Evolutionary conservation across 2,113 vertebrate species (phyloP).

Genomic region (Indri indri): DNA sequence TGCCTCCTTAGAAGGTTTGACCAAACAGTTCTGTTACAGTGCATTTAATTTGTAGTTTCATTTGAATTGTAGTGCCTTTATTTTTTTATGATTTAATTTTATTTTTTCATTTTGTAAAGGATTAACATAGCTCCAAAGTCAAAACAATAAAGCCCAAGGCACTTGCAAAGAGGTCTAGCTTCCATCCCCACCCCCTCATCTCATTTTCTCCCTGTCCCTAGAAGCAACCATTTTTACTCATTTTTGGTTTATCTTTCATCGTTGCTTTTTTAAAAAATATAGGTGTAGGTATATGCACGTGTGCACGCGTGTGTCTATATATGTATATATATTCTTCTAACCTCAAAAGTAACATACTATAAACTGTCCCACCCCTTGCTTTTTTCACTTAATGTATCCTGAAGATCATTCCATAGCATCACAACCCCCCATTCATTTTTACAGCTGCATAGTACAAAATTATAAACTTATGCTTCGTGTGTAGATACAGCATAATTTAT

Average conservation of each 20-base stretch:
- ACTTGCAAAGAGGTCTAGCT: neutral
- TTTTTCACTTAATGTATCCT: neutral
- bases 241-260: neutral
- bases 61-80: conserved; percentile 71
- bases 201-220: neutral
- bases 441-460: neutral
- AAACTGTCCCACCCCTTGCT: neutral
- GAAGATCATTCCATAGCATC: neutral
- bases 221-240: neutral
- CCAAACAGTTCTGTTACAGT: conserved; percentile 86
- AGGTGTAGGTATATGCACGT: neutral
- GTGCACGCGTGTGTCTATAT: neutral
- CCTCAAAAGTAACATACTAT: neutral
- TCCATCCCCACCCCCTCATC: neutral
- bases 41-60: conserved; percentile 78
- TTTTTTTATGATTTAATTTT: neutral
- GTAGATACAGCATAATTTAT: neutral
- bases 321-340: neutral
- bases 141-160: neutral
- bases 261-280: conserved; percentile 6
- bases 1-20: conserved; percentile 88
- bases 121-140: neutral
- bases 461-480: neutral
- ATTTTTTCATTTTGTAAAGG: conserved; percentile 27
- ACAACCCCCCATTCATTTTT: neutral